A percentile compares a stretch with the other conserved stretches of the same genome.
phyloP scores from a whole-genome alignment of 2,113 vertebrate genomes.

The Cyanoliseus patagonus region DNA sequence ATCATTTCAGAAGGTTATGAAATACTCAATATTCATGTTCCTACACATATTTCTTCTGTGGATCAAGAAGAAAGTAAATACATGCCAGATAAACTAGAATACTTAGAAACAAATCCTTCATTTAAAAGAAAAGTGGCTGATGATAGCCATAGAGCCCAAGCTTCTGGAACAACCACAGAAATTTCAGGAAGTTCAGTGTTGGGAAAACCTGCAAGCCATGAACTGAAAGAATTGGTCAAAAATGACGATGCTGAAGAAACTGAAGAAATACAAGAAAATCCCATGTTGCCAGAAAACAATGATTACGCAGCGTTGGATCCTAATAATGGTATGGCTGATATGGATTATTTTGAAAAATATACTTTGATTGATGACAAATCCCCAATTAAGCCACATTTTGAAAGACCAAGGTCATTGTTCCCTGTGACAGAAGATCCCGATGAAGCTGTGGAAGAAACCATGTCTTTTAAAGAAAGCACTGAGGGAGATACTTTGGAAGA shows the following conservation, averaged over 20 bases:
- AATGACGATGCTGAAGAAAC: conserved; percentile 7
- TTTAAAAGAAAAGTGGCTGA: conserved; percentile 70
- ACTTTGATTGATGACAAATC: conserved; percentile 86
- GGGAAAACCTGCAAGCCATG: neutral
- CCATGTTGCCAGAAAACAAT: neutral
- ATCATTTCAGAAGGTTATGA: conserved; percentile 93
- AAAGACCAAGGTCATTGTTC: conserved; percentile 44
- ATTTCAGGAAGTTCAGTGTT: neutral
- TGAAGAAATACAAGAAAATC: neutral
- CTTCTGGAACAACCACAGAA: conserved; percentile 1
- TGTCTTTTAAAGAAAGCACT: conserved; percentile 61
- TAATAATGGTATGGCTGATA: conserved; percentile 56
- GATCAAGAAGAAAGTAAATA: conserved; percentile 90
- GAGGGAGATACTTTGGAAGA: conserved; percentile 74
- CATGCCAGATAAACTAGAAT: conserved; percentile 87
- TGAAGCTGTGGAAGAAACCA: conserved; percentile 32
- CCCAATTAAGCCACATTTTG: conserved; percentile 60
- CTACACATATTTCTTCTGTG: conserved; percentile 84
- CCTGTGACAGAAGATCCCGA: conserved; percentile 40
- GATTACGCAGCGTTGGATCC: neutral
- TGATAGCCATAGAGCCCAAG: neutral
- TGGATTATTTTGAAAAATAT: conserved; percentile 95
- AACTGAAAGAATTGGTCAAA: neutral
- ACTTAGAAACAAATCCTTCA: conserved; percentile 83
- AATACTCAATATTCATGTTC: conserved; percentile 91